These are phyloP conservation scores for Allacma fusca DNA, from an alignment of 2,888 invertebrate genomes.

Conservation along the genomic window DNA sequence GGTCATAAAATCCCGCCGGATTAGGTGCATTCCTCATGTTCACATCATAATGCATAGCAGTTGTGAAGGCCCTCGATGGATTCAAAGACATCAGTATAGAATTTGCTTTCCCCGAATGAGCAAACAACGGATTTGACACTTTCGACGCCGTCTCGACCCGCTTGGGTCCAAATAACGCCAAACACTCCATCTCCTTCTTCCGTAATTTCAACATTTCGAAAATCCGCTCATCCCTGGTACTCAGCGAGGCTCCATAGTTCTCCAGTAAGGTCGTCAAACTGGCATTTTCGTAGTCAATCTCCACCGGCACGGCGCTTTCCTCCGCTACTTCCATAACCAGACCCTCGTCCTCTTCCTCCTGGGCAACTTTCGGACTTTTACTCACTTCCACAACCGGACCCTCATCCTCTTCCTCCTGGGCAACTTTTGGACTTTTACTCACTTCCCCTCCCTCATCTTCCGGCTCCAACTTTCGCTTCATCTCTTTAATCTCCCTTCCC, in stretches of 20 bases:
- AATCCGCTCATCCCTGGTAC: conserved; percentile 46
- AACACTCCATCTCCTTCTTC: conserved; percentile 35
- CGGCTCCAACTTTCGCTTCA: too few relatives aligned
- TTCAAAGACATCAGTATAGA: conserved; percentile 47
- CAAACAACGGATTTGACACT: conserved; percentile 55
- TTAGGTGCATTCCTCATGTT: neutral
- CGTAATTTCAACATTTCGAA: conserved; percentile 45
- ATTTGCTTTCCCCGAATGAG: conserved; percentile 57
- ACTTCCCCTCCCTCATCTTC: neutral
- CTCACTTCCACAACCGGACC: neutral
- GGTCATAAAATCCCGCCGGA: conserved; percentile 50
- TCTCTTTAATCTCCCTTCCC: too few relatives aligned
- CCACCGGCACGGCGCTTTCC: neutral
- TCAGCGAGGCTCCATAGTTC: conserved; percentile 51
- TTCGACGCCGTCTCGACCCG: conserved; percentile 45
- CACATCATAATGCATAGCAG: conserved; percentile 52
- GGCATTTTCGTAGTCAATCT: neutral
- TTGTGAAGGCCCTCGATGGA: conserved; percentile 54
- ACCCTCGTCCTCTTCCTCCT: too few relatives aligned
- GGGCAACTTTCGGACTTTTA: too few relatives aligned
- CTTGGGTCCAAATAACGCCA: conserved; percentile 59
- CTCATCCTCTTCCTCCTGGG: too few relatives aligned
- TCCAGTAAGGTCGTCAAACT: neutral
- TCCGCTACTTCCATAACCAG: neutral
- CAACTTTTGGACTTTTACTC: too few relatives aligned